These are phyloP conservation scores for Pseudobourletiella spinata DNA, from an alignment of 1,140 invertebrate species.

Conservation along the genomic window DNA sequence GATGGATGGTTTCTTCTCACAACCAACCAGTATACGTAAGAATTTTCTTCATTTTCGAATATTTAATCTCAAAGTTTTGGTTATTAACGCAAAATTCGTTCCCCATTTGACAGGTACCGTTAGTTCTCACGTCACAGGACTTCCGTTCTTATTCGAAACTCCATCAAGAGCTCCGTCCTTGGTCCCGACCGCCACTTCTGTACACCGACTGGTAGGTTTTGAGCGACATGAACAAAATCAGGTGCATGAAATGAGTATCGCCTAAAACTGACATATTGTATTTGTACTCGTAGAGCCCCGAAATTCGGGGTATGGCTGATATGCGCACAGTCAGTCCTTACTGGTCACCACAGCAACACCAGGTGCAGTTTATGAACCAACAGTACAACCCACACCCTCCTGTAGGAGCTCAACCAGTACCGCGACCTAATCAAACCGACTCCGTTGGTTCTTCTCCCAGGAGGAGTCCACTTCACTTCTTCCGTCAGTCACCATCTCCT, in stretches of 20 bases:
- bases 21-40: slow-evolving; percentile 27
- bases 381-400: not conserved
- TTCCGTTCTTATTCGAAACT: slow-evolving; percentile 32
- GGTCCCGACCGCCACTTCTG: slow-evolving; percentile 11
- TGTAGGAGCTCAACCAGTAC: not conserved
- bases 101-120: slow-evolving; percentile 21
- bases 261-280: too few species aligned
- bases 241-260: too few species aligned
- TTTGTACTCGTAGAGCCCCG: slow-evolving; percentile 11
- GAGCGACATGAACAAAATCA: slow-evolving; percentile 1
- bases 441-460: slow-evolving; percentile 1
- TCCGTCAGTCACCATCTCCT: not conserved
- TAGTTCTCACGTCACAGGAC: slow-evolving; percentile 32
- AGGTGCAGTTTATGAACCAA: not conserved
- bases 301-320: slow-evolving; percentile 5
- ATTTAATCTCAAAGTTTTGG: slow-evolving; percentile 2
- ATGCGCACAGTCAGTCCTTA: slow-evolving; percentile 7
- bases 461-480: not conserved
- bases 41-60: not conserved
- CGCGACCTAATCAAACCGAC: not conserved
- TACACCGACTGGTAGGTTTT: slow-evolving; percentile 26
- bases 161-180: slow-evolving; percentile 26
- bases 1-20: slow-evolving; percentile 38
- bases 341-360: not conserved
- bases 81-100: not conserved